Percentiles rank a stretch among this genome's conserved stretches.
Conservation (phyloP, 2,888 invertebrate species). For the Drosophila diplacantha region DNA sequence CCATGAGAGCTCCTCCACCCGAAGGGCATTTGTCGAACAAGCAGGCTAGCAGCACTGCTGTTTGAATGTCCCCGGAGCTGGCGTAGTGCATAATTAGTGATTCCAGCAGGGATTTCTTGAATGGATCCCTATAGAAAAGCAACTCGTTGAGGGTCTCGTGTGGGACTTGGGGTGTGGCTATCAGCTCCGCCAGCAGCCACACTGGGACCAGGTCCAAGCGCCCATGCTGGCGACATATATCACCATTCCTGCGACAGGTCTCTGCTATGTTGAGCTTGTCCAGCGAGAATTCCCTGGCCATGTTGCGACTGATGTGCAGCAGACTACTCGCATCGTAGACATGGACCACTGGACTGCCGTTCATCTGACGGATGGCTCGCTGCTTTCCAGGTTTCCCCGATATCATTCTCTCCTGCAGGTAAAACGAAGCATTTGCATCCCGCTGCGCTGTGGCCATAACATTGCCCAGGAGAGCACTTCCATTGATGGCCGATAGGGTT, state of each 20-base stretch:
- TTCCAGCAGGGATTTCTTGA: constrained; percentile 90
- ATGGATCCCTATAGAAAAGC: constrained; percentile 88
- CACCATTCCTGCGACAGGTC: constrained; percentile 90
- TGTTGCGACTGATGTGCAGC: constrained; percentile 87
- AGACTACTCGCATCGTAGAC: constrained; percentile 79
- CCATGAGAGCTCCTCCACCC: constrained; percentile 44
- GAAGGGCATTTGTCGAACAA: constrained; percentile 86
- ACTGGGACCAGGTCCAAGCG: constrained; percentile 91
- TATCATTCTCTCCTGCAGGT: constrained; percentile 84
- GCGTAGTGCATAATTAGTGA: constrained; percentile 91
- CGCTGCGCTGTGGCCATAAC: constrained; percentile 75
- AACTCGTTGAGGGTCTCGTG: constrained; percentile 81
- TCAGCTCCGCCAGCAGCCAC: constrained; percentile 90
- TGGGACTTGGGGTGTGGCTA: constrained; percentile 80
- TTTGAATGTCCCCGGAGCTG: constrained; percentile 90
- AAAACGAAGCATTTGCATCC: constrained; percentile 85
- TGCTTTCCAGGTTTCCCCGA: constrained; percentile 74
- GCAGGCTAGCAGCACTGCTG: constrained; percentile 95
- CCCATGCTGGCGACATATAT: constrained; percentile 85
- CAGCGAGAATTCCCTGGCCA: constrained; percentile 90
- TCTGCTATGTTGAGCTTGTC: constrained; percentile 78
- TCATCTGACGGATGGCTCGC: constrained; percentile 76
- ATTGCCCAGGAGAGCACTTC: constrained; percentile 77
- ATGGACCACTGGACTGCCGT: constrained; percentile 70
- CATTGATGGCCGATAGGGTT: constrained; percentile 85